Base-by-base conservation (phyloP, 2,113 vertebrate genomes). In the Pongo pygmaeus region DNA sequence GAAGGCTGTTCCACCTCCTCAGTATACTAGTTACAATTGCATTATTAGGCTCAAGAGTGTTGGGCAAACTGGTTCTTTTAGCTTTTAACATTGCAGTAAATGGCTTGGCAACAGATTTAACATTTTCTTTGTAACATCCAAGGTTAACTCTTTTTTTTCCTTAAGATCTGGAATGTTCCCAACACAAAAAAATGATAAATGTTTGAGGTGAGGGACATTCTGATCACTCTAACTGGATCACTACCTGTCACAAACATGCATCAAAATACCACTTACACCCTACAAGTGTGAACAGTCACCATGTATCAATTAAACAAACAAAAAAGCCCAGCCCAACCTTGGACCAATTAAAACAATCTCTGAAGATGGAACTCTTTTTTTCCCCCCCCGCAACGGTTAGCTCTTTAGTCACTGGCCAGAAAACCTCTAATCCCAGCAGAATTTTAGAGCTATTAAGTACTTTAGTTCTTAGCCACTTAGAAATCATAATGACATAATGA, bases 51-150 rank as follows among this genome's bases (percentile, higher is more conserved):
- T 96, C 93, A 59, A 86, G 96, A 67, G 90, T 95, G 81, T 74
- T 90, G 79, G 92, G 79, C 81, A 94, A 78, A 91, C 79, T 97
- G 88, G 77, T 93, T 97, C 94, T 90, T 89, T 93, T 40, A 91
- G 90, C 95, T 95, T 85, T 91, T 97, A 77, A 91, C 81, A 40
- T 91, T 74, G 74, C 96, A 91, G 85, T 97, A 96, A 97, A 95
- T 55, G 91, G 91, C 79, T 93, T 97, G 96, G 97, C 95, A 97
- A 80, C 81, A 95, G 90, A 98, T 97, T 85, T 94, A 97, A 95
- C 81, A 69, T 87, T 97, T 97, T 90, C 95, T 96, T 78, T 86
- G 84, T 93, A 94, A 94, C 32, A 61, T 80, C 75, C 83, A 84
- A 80, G 27, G 18, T 98, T 97, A 97, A 96, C 96, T 97, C 84